Conservation (phyloP, 2,888 invertebrate genomes). For the Ypsolopha scabrella region DNA sequence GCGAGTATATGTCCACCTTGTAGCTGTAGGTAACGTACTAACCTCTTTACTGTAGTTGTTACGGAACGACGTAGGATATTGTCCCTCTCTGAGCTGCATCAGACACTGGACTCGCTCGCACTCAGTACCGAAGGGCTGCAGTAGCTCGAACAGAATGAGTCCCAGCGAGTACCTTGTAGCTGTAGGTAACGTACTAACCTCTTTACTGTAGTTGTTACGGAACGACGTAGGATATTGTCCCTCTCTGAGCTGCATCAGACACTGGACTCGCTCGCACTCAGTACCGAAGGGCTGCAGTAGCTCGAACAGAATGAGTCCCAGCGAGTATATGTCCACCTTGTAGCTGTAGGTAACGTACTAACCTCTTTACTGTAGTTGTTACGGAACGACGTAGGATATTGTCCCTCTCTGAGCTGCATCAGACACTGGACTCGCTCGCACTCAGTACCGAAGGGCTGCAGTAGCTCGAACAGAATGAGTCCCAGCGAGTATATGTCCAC, state of each 20-base stretch:
- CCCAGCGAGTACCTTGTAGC: conserved; percentile 95
- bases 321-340: conserved; percentile 95
- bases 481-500: conserved; percentile 97
- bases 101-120: conserved; percentile 86
- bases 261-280: conserved; percentile 86
- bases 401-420: conserved; percentile 72
- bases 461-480: conserved; percentile 92
- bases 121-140: conserved; percentile 90
- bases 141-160: conserved; percentile 92
- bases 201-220: conserved; percentile 71
- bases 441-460: conserved; percentile 90
- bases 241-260: conserved; percentile 74
- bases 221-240: conserved; percentile 80
- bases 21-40: conserved; percentile 74
- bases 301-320: conserved; percentile 95
- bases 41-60: conserved; percentile 79
- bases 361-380: conserved; percentile 79
- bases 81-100: conserved; percentile 72
- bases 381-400: conserved; percentile 78
- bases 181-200: conserved; percentile 76
- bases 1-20: conserved; percentile 95
- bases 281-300: conserved; percentile 90
- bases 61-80: conserved; percentile 78
- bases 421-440: conserved; percentile 86
- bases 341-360: conserved; percentile 74